These are phyloP conservation scores for Brachypterus glaber DNA, from an alignment of 2,888 invertebrate species.

Conservation along the genomic window DNA sequence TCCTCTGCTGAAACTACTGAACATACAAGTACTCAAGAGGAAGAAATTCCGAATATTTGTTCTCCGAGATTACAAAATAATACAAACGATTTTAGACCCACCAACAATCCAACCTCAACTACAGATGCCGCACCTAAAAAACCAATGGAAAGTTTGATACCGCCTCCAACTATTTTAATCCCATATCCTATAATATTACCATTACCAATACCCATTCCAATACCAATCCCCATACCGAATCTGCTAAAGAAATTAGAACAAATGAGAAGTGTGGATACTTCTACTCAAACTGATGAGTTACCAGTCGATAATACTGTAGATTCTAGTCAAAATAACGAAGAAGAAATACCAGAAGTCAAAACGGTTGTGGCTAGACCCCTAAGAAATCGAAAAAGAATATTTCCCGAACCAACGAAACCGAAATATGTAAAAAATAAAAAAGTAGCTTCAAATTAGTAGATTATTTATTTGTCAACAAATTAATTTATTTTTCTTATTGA, in stretches of 20 bases:
- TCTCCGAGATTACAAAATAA: constrained; percentile 1
- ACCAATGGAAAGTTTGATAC: constrained; percentile 39
- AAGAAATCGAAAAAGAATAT: constrained; percentile 28
- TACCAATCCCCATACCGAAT: constrained; percentile 47
- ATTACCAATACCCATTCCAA: constrained; percentile 74
- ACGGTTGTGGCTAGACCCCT: constrained; percentile 20
- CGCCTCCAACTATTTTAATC: constrained; percentile 74
- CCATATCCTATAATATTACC: constrained; percentile 80
- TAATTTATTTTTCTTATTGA: no score
- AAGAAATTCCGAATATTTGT: neutral
- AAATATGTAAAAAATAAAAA: constrained; percentile 26
- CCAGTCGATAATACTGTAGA: constrained; percentile 10
- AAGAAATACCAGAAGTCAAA: neutral
- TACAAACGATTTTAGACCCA: no score
- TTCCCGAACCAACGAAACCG: constrained; percentile 24
- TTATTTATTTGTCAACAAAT: no score
- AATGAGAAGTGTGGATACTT: constrained; percentile 20
- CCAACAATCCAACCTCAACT: no score
- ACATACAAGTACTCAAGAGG: neutral
- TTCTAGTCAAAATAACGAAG: constrained; percentile 11
- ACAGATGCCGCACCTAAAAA: constrained; percentile 40
- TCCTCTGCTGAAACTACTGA: neutral
- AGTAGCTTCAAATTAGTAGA: constrained; percentile 22
- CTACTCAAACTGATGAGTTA: constrained; percentile 24
- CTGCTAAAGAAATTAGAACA: constrained; percentile 30